Percentiles rank a stretch among this genome's conserved stretches.
These are phyloP conservation scores for Parauchenoglanis ngamensis DNA, from an alignment of 2,797 vertebrate species.

Conservation along the genomic window DNA sequence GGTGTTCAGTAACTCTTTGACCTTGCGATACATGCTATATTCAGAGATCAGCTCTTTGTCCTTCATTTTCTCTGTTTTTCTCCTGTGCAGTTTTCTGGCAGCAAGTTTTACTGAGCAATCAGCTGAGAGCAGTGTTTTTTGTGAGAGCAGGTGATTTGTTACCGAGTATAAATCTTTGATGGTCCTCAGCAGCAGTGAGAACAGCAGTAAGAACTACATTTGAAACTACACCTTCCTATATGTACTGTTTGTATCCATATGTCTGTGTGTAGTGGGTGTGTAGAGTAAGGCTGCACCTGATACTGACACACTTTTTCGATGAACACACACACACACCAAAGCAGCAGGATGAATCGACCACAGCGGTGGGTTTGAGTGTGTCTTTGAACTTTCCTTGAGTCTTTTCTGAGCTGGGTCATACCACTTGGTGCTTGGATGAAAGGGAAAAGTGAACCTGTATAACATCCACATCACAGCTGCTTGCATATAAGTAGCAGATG, in stretches of 20 bases:
- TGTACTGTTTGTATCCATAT: background rate
- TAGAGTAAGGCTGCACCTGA: background rate
- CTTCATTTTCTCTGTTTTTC: background rate
- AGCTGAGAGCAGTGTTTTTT: background rate
- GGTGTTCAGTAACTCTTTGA: slow-evolving; percentile 37
- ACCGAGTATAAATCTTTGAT: background rate
- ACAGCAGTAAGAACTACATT: background rate
- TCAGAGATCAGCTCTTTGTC: slow-evolving; percentile 29
- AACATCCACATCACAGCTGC: slow-evolving; percentile 1
- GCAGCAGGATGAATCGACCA: slow-evolving; percentile 45
- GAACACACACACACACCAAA: slow-evolving; percentile 25
- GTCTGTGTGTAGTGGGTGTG: background rate
- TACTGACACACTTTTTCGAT: background rate
- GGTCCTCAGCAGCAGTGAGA: background rate
- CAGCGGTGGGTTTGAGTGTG: slow-evolving; percentile 33
- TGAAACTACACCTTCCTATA: background rate
- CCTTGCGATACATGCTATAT: slow-evolving; percentile 29
- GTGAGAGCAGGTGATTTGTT: background rate
- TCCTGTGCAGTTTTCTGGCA: background rate
- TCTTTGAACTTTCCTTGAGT: slow-evolving; percentile 39
- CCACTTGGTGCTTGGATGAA: slow-evolving; percentile 31
- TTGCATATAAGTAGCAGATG: background rate
- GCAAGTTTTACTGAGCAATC: slow-evolving; percentile 10
- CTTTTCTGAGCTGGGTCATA: slow-evolving; percentile 14
- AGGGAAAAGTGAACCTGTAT: slow-evolving; percentile 18